These are phyloP conservation scores for Tragopan temminckii DNA, from an alignment of 2,797 vertebrate genomes.

Conservation along the genomic window DNA sequence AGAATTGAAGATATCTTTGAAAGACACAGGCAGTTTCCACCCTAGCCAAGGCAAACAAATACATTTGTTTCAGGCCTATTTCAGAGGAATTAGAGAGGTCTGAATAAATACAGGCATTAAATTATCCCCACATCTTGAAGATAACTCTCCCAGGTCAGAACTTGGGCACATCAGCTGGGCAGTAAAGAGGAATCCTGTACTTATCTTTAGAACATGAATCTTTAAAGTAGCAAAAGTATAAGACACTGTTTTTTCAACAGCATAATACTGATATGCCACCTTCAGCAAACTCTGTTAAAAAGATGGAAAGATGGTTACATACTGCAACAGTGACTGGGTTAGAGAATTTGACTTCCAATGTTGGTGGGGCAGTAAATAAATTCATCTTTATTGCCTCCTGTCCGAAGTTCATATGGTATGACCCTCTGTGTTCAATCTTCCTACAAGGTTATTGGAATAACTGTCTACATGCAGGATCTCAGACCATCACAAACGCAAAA, in stretches of 20 bases:
- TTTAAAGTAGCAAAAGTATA: not conserved
- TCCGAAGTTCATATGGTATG: not conserved
- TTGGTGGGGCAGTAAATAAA: slow-evolving; percentile 1
- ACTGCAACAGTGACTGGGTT: not conserved
- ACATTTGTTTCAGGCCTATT: not conserved
- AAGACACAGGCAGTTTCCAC: not conserved
- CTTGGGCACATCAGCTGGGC: not conserved
- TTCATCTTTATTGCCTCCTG: not conserved
- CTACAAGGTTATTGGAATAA: not conserved
- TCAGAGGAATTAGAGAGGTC: not conserved
- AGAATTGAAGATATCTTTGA: not conserved
- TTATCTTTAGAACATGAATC: slow-evolving; percentile 10
- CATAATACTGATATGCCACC: not conserved
- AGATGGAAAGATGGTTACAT: not conserved
- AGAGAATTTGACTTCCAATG: slow-evolving; percentile 9
- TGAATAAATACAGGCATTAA: slow-evolving; percentile 1
- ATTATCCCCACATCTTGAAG: not conserved
- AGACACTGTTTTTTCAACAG: not conserved
- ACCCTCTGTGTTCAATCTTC: not conserved
- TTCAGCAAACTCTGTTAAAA: slow-evolving; percentile 23
- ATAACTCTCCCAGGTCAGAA: not conserved
- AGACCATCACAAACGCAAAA: not conserved
- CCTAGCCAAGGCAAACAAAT: not conserved
- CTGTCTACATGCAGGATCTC: not conserved
- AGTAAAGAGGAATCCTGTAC: slow-evolving; percentile 29